Percentiles rank a stretch among this genome's conserved stretches.
Evolutionary conservation across 2,113 vertebrate genomes (phyloP).

Genomic region (Agapornis roseicollis): DNA sequence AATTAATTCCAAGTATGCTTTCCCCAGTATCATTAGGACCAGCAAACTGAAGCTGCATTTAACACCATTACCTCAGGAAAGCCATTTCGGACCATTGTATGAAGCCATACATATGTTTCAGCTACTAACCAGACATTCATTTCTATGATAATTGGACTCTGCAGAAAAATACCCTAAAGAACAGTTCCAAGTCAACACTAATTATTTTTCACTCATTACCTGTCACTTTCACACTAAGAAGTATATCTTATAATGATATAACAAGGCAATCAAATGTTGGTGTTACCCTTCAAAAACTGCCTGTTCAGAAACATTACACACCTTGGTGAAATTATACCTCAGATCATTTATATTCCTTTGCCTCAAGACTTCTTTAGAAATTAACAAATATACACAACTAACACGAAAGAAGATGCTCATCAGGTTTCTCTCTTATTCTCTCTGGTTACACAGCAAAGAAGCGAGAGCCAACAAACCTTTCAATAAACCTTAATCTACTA

Average conservation of each 20-base stretch:
- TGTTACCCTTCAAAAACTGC: neutral
- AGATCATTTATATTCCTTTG: neutral
- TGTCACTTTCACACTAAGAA: neutral
- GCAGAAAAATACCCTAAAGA: neutral
- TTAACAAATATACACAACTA: neutral
- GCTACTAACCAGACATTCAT: neutral
- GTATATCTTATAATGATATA: neutral
- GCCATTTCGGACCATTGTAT: neutral
- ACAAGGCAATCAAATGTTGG: neutral
- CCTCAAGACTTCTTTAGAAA: neutral
- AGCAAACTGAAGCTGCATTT: neutral
- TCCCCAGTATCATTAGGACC: neutral
- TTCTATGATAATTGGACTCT: neutral
- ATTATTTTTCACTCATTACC: neutral
- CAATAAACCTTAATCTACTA: neutral
- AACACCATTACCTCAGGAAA: neutral
- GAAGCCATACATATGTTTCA: neutral
- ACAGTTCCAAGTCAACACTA: neutral
- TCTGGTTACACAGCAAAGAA: neutral
- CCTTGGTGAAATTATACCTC: neutral
- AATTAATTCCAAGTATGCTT: neutral
- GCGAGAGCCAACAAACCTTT: neutral
- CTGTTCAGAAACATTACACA: neutral
- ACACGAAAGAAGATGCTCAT: neutral
- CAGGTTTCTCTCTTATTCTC: neutral